Evolutionary conservation across 2,888 invertebrate genomes (phyloP), one percentile per base, ranked within the genome.

Genomic region (Seira sanloemensis): DNA sequence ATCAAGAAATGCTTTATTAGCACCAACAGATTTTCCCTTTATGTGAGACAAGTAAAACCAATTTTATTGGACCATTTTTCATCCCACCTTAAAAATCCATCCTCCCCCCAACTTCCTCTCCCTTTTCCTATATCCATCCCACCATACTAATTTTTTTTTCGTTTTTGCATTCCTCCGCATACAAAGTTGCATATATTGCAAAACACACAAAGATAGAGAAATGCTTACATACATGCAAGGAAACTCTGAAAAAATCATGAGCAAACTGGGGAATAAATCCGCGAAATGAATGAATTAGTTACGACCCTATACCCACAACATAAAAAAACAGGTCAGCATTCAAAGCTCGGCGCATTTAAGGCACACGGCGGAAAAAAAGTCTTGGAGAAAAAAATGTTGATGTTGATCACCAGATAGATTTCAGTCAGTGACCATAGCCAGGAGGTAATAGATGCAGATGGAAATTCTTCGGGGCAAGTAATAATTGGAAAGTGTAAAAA

Each of bases 401-500:
- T 37, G 37, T 37, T 37, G 37, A 37, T 37, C 37, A 37, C 37
- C 37, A 12, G 5, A 37, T 37, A 37, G 37, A 37, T 37, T 37
- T 37, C 37, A 37, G 37, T 37, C 37, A 37, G 37, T 37, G 37
- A 37, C 37, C 37, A n/a, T n/a, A n/a, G n/a, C n/a, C n/a, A 37
- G 37, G 12, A 37, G 37, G 12, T 37, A 37, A 37, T n/a, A 37
- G 37, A 37, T 37, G 37, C 37, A 37, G 37, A 37, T 37, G 37
- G 37, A 37, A 12, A 37, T 37, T n/a, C n/a, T n/a, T n/a, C n/a
- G n/a, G n/a, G n/a, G 16, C 23, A 21, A 1, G 46, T 27, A 23
- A 54, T 72, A 72, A 50, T 27, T 16, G 69, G 7, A 24, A 72
- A 4, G 65, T 23, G 73, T 26, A 12, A 27, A n/a, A 19, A 80